Conservation (phyloP, 2,888 invertebrate species). For the Orchesellides sinensis region DNA sequence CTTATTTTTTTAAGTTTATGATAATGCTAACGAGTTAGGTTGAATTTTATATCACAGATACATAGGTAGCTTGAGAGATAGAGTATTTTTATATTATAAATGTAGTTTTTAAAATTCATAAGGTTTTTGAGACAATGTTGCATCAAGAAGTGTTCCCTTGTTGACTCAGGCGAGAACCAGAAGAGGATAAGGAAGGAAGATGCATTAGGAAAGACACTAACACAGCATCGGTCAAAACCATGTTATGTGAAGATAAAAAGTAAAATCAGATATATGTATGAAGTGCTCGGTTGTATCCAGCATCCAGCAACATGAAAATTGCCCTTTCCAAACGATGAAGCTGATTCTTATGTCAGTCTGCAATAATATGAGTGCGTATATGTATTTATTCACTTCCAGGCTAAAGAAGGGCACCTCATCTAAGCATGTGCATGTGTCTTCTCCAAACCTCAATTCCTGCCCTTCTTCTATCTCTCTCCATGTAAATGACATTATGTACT, state of each 20-base stretch:
- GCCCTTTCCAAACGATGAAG: not conserved
- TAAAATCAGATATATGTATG: no score
- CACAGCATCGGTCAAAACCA: constrained; percentile 1
- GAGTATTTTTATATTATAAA: no score
- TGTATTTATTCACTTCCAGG: constrained; percentile 6
- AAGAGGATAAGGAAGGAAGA: constrained; percentile 25
- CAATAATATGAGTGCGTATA: no score
- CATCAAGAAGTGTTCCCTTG: no score
- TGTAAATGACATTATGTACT: not conserved
- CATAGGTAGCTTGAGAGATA: no score
- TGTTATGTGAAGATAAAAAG: not conserved
- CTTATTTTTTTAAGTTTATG: no score
- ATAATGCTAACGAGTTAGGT: no score
- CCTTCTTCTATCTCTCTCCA: not conserved
- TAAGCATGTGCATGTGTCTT: not conserved
- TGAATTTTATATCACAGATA: no score
- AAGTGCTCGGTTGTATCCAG: no score
- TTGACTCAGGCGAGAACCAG: constrained; percentile 1
- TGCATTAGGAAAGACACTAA: constrained; percentile 13
- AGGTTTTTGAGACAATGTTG: no score
- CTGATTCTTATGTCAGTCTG: not conserved
- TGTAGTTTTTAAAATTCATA: no score
- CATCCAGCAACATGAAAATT: not conserved
- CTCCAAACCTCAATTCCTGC: no score
- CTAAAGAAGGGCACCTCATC: not conserved